These are phyloP conservation scores for Macrosteles quadrilineatus DNA, from an alignment of 1,140 invertebrate genomes.

Conservation along the genomic window DNA sequence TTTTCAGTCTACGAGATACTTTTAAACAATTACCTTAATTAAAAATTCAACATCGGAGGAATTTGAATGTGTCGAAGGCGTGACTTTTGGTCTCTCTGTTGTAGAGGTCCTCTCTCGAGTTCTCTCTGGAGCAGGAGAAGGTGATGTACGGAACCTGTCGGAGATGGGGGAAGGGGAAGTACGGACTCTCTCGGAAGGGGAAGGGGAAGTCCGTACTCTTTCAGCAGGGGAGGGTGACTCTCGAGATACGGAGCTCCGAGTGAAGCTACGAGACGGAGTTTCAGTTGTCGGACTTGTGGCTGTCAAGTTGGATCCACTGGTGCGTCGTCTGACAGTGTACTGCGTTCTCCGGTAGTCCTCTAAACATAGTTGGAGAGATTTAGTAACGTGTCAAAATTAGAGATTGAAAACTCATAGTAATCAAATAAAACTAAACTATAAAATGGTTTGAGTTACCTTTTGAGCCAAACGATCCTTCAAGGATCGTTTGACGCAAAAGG, in stretches of 20 bases:
- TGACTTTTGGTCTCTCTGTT: not conserved
- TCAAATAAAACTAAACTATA: too few relatives aligned
- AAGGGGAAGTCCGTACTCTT: not conserved
- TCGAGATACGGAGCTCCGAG: not conserved
- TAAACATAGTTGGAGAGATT: not conserved
- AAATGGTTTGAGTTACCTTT: too few relatives aligned
- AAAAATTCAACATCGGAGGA: constrained; percentile 15
- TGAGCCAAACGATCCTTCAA: not conserved
- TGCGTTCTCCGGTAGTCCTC: constrained; percentile 42
- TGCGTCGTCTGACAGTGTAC: constrained; percentile 41
- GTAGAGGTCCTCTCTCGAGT: not conserved
- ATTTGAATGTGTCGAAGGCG: not conserved
- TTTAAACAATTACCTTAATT: constrained; percentile 2
- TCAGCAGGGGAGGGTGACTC: not conserved
- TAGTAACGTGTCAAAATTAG: too few relatives aligned
- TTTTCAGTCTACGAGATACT: too few relatives aligned
- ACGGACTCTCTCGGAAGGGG: not conserved
- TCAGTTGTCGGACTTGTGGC: not conserved
- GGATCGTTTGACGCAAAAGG: too few relatives aligned
- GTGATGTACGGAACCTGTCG: constrained; percentile 1
- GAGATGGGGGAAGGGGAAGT: not conserved
- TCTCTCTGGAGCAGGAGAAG: not conserved
- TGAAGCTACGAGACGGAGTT: constrained; percentile 2
- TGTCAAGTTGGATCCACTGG: constrained; percentile 9
- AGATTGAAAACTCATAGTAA: too few relatives aligned